Conservation (phyloP, 2,888 invertebrate genomes). For the Cheilosia soror region DNA sequence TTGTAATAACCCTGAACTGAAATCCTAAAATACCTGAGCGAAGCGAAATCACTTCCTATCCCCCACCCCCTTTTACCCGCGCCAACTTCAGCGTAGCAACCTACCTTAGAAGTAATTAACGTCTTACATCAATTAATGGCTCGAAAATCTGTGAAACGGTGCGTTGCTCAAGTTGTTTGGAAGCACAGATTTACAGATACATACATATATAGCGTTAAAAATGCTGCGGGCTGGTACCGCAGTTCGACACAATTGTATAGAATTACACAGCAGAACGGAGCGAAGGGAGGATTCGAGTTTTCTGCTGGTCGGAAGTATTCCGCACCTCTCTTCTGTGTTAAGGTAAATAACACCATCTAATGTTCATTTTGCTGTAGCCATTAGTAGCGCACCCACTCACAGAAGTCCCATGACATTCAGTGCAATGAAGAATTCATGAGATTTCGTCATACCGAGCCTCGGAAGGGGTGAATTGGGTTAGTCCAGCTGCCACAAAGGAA, state of each 20-base stretch:
- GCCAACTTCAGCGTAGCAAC: not conserved
- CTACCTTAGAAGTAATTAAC: conserved; percentile 59
- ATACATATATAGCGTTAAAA: not conserved
- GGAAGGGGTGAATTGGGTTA: not conserved
- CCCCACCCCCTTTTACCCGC: not conserved
- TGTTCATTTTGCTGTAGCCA: conserved; percentile 52
- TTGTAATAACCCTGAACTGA: conserved; percentile 36
- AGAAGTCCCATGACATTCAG: not conserved
- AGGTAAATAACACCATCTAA: conserved; percentile 41
- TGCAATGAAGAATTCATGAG: conserved; percentile 40
- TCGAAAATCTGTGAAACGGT: conserved; percentile 61
- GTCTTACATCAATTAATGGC: conserved; percentile 67
- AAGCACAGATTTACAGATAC: conserved; percentile 45
- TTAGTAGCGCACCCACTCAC: conserved; percentile 6
- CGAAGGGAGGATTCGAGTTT: conserved; percentile 10
- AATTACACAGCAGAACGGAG: conserved; percentile 22
- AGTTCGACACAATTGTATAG: conserved; percentile 49
- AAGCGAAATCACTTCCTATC: conserved; percentile 4
- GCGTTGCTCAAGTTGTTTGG: conserved; percentile 24
- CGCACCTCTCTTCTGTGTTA: not conserved
- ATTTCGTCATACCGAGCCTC: not conserved
- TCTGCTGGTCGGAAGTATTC: conserved; percentile 59
- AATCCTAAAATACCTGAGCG: conserved; percentile 33
- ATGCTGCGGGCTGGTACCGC: conserved; percentile 51
- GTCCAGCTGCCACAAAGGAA: not conserved